Conservation (phyloP, 2,113 vertebrate genomes). For the Cervus canadensis region DNA sequence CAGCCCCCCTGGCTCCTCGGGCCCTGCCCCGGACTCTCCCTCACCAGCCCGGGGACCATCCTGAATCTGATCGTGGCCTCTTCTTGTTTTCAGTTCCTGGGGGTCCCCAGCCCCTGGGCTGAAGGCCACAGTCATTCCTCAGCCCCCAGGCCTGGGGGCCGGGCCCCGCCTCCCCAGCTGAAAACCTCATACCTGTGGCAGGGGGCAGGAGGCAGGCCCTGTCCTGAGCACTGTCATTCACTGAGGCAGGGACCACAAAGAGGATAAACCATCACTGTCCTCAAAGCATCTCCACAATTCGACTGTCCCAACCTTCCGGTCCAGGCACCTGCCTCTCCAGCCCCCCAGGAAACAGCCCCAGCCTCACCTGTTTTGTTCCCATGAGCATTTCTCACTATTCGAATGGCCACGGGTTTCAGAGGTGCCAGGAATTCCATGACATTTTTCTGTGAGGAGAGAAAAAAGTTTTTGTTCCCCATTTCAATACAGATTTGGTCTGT, state of each 20-base stretch:
- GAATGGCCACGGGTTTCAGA: conserved; percentile 89
- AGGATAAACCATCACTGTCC: rapidly evolving
- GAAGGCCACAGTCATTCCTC: not conserved
- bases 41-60: not conserved
- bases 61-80: rapidly evolving
- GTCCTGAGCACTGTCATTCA: not conserved
- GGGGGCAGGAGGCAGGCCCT: not conserved
- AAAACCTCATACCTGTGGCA: rapidly evolving
- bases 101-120: too few relatives aligned
- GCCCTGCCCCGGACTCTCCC: not conserved
- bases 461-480: not conserved
- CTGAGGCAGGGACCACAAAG: not conserved
- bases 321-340: rapidly evolving
- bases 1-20: not conserved
- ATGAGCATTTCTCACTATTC: conserved; percentile 85
- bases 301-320: rapidly evolving
- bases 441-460: conserved; percentile 83
- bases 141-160: not conserved
- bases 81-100: not conserved
- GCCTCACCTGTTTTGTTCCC: conserved; percentile 89
- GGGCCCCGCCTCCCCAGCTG: not conserved
- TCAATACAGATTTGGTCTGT: not conserved
- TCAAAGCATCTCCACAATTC: rapidly evolving
- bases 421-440: conserved; percentile 92
- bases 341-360: rapidly evolving